Conservation (phyloP, 2,113 vertebrate species). For the Neodon shergylaensis region DNA sequence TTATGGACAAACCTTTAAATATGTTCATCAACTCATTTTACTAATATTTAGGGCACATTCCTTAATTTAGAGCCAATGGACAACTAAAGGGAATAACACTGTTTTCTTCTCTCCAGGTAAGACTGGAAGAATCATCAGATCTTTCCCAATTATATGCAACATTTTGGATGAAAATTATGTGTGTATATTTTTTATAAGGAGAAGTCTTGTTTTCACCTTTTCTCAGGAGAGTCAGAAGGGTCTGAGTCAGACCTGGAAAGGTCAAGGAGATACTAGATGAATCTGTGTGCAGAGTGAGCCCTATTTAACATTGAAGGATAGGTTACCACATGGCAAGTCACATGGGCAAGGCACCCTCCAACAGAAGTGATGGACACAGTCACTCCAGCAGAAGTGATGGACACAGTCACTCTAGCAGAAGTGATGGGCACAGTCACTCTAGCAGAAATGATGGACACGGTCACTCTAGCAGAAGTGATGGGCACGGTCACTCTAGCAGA, state of each 20-base stretch:
- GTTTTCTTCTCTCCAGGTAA: not conserved
- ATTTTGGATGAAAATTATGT: not conserved
- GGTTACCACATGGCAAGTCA: not conserved
- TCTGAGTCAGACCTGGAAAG: not conserved
- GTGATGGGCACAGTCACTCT: no score
- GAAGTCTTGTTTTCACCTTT: not conserved
- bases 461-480: no score
- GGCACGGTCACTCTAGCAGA: no score
- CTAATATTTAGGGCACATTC: slow-evolving; percentile 7
- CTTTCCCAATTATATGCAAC: not conserved
- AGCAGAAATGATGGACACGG: no score
- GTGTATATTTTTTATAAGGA: not conserved
- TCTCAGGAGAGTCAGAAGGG: not conserved
- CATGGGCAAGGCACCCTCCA: not conserved
- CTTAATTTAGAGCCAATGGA: not conserved
- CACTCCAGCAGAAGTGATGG: no score
- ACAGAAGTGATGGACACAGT: not conserved
- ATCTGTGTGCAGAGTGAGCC: not conserved
- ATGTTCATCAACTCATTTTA: not conserved
- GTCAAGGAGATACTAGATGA: not conserved
- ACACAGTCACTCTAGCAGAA: no score
- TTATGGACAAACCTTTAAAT: not conserved
- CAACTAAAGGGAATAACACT: not conserved
- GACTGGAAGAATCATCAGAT: not conserved
- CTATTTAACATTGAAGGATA: slow-evolving; percentile 36